These are phyloP conservation scores for Petrocephalus zakoni DNA, from an alignment of 2,113 vertebrate genomes.

Conservation along the genomic window DNA sequence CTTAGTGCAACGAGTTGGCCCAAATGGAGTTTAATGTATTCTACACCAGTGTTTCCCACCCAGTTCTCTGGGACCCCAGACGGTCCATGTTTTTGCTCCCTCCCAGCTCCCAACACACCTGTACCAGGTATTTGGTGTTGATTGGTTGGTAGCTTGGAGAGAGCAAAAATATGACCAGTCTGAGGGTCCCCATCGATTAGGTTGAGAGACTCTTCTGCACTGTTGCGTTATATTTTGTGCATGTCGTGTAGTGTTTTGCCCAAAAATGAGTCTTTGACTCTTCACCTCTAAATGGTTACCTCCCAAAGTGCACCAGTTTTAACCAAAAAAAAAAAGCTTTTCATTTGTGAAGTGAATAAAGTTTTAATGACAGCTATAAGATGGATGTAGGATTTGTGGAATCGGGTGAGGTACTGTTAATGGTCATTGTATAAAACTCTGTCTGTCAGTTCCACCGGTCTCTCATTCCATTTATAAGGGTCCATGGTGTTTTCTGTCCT, in stretches of 20 bases:
- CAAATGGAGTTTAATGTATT: not conserved
- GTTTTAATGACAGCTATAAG: not conserved
- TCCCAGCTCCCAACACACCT: not conserved
- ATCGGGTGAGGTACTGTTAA: not conserved
- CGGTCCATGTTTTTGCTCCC: not conserved
- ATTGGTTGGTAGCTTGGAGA: not conserved
- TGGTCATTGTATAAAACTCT: not conserved
- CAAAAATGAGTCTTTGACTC: not conserved
- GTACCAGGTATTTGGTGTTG: not conserved
- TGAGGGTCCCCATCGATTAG: not conserved
- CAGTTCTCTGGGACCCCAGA: not conserved
- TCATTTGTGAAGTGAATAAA: constrained; percentile 2
- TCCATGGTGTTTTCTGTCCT: not conserved
- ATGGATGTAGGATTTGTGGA: not conserved
- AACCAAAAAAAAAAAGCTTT: not conserved
- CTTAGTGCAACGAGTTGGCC: not conserved
- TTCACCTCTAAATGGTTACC: not conserved
- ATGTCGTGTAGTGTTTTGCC: not conserved
- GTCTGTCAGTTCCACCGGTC: not conserved
- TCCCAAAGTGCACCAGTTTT: not conserved
- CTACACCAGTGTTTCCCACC: not conserved
- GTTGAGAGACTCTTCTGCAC: not conserved
- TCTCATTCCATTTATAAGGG: not conserved
- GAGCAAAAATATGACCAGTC: not conserved
- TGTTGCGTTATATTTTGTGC: not conserved